These are phyloP conservation scores for Episyrphus balteatus DNA, from an alignment of 1,140 invertebrate species.

Conservation along the genomic window DNA sequence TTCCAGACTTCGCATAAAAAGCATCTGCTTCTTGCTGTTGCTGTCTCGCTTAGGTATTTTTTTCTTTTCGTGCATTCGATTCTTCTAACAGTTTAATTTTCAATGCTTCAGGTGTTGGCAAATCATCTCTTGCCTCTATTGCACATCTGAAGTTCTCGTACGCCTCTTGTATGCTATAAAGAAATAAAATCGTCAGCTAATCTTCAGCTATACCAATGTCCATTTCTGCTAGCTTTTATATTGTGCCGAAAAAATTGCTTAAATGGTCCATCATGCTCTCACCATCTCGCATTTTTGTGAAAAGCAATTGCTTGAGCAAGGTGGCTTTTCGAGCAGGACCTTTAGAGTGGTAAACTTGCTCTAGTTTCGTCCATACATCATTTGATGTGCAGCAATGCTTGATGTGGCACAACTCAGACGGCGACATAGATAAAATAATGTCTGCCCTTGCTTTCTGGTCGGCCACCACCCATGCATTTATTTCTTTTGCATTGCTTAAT, in stretches of 20 bases:
- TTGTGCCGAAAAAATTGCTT: slow-evolving; percentile 17
- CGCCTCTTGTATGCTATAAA: slow-evolving; percentile 16
- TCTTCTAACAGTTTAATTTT: too few relatives aligned
- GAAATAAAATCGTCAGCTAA: slow-evolving; percentile 14
- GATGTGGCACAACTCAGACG: slow-evolving; percentile 9
- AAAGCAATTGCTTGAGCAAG: slow-evolving; percentile 11
- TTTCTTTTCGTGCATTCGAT: too few relatives aligned
- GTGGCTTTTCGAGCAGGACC: slow-evolving; percentile 15
- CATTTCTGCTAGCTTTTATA: slow-evolving; percentile 13
- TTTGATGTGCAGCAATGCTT: slow-evolving; percentile 5
- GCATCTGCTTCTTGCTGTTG: too few relatives aligned
- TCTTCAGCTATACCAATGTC: slow-evolving; percentile 7
- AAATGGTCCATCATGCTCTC: too few relatives aligned
- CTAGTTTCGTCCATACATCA: slow-evolving; percentile 9
- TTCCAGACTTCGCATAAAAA: too few relatives aligned
- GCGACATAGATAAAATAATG: slow-evolving; percentile 4
- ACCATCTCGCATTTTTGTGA: too few relatives aligned
- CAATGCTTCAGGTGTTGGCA: too few relatives aligned
- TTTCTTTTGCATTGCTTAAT: too few relatives aligned
- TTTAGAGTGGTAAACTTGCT: slow-evolving; percentile 10
- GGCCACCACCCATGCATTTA: background rate
- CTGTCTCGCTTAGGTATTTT: too few relatives aligned
- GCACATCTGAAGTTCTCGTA: slow-evolving; percentile 22
- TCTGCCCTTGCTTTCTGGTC: slow-evolving; percentile 8
- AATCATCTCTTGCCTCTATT: slow-evolving; percentile 16